These are phyloP conservation scores for Euplagia quadripunctaria DNA, from an alignment of 2,888 invertebrate species.

Conservation along the genomic window DNA sequence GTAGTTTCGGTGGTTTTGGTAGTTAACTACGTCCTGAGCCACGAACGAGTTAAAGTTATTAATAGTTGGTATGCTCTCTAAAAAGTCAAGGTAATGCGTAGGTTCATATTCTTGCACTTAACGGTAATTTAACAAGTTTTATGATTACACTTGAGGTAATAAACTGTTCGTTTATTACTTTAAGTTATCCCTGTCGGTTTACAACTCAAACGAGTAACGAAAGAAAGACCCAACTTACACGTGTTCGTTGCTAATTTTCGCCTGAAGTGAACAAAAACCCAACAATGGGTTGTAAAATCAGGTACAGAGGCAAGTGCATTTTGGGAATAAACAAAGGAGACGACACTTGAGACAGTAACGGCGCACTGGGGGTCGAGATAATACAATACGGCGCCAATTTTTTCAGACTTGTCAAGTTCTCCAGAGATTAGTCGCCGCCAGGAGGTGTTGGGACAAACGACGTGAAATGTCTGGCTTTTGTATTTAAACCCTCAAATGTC, in stretches of 20 bases:
- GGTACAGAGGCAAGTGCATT: constrained; percentile 76
- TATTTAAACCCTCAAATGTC: constrained; percentile 68
- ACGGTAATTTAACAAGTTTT: constrained; percentile 32
- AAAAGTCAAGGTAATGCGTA: background rate
- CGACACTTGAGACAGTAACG: constrained; percentile 70
- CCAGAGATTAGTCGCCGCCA: constrained; percentile 66
- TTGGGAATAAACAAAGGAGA: constrained; percentile 67
- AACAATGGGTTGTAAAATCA: constrained; percentile 68
- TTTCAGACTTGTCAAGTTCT: constrained; percentile 61
- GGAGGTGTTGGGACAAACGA: constrained; percentile 83
- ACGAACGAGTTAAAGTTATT: background rate
- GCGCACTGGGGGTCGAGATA: constrained; percentile 66
- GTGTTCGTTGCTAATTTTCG: constrained; percentile 72
- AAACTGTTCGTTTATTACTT: constrained; percentile 42
- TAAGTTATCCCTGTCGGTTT: constrained; percentile 48
- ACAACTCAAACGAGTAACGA: constrained; percentile 53
- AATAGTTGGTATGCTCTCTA: background rate
- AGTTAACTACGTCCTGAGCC: background rate
- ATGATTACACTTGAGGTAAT: constrained; percentile 40
- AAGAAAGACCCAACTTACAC: constrained; percentile 66
- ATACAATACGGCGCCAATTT: constrained; percentile 83
- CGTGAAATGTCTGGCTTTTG: constrained; percentile 83
- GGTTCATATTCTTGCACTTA: constrained; percentile 12
- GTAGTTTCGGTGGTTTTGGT: no score
- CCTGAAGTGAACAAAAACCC: constrained; percentile 57